These are phyloP conservation scores for Platycercus adscitus DNA, from an alignment of 2,113 vertebrate species.

Conservation along the genomic window DNA sequence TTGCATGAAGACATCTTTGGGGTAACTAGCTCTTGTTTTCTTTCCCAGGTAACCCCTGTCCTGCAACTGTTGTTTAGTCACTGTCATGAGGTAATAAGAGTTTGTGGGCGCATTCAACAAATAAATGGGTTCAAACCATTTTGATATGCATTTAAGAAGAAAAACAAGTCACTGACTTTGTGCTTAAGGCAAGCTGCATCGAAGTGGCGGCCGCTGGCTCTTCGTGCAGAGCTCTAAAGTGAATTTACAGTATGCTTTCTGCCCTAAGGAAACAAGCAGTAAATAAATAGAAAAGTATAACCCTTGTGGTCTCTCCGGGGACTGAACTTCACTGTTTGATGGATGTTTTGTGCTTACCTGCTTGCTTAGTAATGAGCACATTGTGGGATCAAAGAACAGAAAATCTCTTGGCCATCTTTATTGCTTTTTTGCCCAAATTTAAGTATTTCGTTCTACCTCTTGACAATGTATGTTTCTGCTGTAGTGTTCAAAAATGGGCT, in stretches of 20 bases:
- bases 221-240: not conserved
- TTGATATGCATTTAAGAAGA: not conserved
- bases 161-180: fast-evolving
- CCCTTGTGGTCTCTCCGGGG: not conserved
- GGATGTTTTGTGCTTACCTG: not conserved
- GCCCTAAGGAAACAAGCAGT: not conserved
- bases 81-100: not conserved
- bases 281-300: not conserved
- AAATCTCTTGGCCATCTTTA: not conserved
- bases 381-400: not conserved
- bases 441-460: not conserved
- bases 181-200: not conserved
- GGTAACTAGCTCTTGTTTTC: not conserved
- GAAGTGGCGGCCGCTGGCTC: not conserved
- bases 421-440: not conserved
- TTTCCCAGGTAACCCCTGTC: not conserved
- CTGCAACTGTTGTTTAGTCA: fast-evolving
- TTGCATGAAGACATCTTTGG: not conserved
- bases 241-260: not conserved
- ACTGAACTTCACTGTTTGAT: not conserved
- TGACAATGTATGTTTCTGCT: not conserved
- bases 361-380: not conserved
- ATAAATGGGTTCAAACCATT: fast-evolving
- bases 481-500: not conserved
- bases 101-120: not conserved